Conservation (phyloP, 2,797 vertebrate genomes). For the Tamandua tetradactyla region DNA sequence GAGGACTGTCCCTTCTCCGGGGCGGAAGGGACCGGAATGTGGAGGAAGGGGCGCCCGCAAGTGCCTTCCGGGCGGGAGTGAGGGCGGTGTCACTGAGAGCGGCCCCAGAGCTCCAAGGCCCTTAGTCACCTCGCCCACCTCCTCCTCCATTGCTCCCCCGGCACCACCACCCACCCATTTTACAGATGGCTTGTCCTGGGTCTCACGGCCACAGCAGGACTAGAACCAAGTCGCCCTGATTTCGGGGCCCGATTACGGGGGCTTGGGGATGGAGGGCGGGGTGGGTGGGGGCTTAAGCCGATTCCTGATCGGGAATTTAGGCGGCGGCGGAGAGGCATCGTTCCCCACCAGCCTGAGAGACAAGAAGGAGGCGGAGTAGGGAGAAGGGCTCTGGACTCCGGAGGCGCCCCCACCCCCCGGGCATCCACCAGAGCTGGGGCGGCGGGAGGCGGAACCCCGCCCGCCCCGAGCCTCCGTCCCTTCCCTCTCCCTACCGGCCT, state of each 20-base stretch:
- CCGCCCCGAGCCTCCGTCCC: background rate
- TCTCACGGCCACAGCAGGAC: background rate
- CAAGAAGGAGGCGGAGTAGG: background rate
- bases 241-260: background rate
- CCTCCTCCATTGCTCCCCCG: accelerated
- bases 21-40: background rate
- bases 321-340: background rate
- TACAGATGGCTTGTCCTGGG: background rate
- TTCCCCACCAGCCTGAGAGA: too few species aligned
- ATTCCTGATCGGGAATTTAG: background rate
- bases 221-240: background rate
- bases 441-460: background rate
- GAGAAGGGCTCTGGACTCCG: background rate
- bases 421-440: background rate
- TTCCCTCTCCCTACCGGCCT: background rate
- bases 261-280: background rate
- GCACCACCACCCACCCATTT: background rate
- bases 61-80: background rate
- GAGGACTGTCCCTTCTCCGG: background rate
- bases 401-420: background rate
- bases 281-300: background rate
- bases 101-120: background rate
- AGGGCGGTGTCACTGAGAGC: background rate
- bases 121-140: background rate
- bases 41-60: background rate